Conservation (phyloP, 2,113 vertebrate species). For the Pholis gunnellus region DNA sequence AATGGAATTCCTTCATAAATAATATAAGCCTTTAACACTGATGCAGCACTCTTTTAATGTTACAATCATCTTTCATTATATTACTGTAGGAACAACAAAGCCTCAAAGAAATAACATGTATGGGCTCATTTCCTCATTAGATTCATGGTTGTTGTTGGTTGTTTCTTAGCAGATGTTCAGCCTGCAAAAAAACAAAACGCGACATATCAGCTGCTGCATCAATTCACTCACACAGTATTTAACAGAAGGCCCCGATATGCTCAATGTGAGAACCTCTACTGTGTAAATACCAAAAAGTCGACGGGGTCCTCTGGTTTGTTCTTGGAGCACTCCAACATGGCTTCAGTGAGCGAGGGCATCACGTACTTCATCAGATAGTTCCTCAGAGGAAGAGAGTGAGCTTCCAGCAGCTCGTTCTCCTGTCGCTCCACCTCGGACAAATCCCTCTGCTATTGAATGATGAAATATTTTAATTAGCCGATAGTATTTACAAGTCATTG, state of each 20-base stretch:
- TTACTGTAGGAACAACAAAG: background rate
- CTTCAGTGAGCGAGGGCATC: conserved; percentile 91
- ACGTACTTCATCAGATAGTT: conserved; percentile 94
- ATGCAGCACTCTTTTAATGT: background rate
- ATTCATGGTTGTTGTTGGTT: conserved; percentile 34
- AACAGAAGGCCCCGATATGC: background rate
- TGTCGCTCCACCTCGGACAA: conserved; percentile 87
- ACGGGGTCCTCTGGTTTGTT: conserved; percentile 92
- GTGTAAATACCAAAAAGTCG: conserved; percentile 89
- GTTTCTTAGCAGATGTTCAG: conserved; percentile 73
- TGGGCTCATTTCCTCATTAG: background rate
- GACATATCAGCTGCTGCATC: background rate
- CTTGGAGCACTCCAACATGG: conserved; percentile 88
- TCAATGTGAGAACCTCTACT: accelerated
- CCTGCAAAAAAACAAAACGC: conserved; percentile 61
- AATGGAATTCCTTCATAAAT: background rate
- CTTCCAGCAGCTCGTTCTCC: conserved; percentile 88
- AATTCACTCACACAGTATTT: background rate
- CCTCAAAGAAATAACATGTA: background rate
- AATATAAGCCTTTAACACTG: background rate
- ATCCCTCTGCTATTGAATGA: conserved; percentile 82
- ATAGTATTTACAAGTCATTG: background rate
- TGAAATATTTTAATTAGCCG: accelerated
- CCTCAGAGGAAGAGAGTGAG: conserved; percentile 87
- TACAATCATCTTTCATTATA: background rate